Base-by-base conservation (phyloP, 2,888 invertebrate species). In the Anarsia innoxiella region DNA sequence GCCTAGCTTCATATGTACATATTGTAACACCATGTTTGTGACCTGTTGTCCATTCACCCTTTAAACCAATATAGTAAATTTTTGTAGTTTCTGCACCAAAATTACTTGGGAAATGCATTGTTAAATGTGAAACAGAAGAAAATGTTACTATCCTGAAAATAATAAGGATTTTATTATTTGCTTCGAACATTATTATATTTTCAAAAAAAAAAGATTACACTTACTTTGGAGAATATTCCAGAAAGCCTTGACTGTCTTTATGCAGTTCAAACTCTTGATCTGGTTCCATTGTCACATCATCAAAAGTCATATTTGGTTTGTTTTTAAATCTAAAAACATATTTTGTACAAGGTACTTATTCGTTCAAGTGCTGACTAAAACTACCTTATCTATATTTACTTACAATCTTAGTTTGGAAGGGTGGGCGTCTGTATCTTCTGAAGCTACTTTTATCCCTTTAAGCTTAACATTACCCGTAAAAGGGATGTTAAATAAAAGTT, bases 401-500 rank as follows among this genome's bases (percentile, higher is more conserved):
- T 84, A 98, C 94, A 99, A 64, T 86, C 93, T 90, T 77, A 99
- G 89, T 73, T 89, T 90, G 13, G 91, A 88, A 10, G 99, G 99
- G 85, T 96, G 95, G 12, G 90, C 86, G 44, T 91, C 91, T 46
- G 93, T 91, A 65, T 96, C 93, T 46, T 94, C 95, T n/a, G 98
- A 98, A 51, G 93, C 88, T 36, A 99, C 83, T 53, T 95, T 93
- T 27, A 99, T 89, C 6, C 98, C 98, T 82, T 97, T 97, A 33
- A 99, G 79, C 74, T 98, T 98, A 1, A 99, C 88, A 83, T 94
- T 95, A 19, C 97, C 97, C 23, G 96, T 95, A 67, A 99, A 99
- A 14, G 98, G 98, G 59, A 99, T 95, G 69, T 97, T 98, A 66
- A 99, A 96, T 2, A 99, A 83, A 2, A 99, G 83, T 77, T 99